Percentiles rank a stretch among this genome's conserved stretches.
These are phyloP conservation scores for Isaurus tuberculatus DNA, from an alignment of 92 coral and sea anemone species.

Conservation along the genomic window DNA sequence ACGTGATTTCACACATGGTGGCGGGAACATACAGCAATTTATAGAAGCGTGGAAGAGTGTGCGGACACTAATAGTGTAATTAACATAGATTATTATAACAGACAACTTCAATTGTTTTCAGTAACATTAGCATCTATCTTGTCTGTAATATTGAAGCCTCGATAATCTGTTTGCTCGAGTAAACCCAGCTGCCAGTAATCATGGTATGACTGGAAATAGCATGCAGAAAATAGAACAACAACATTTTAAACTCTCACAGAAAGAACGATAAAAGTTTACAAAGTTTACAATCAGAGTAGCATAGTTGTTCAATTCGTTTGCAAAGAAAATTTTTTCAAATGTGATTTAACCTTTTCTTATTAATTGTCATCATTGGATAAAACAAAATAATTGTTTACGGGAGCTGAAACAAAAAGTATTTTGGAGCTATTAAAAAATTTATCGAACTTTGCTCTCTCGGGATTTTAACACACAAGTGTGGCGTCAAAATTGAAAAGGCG, in stretches of 20 bases:
- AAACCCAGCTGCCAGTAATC: conserved; percentile 23
- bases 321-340: background rate
- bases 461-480: background rate
- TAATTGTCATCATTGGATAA: background rate
- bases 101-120: background rate
- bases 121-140: background rate
- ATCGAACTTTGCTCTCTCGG: conserved; percentile 8
- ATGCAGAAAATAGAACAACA: background rate
- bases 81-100: background rate
- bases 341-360: background rate
- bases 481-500: background rate
- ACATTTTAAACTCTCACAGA: background rate
- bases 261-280: background rate
- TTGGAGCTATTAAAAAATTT: background rate
- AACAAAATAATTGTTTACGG: no score
- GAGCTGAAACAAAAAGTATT: background rate
- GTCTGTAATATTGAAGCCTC: background rate
- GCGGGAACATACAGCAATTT: conserved; percentile 15
- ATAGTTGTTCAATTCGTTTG: no score
- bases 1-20: conserved; percentile 29
- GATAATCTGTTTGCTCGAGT: conserved; percentile 7
- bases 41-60: background rate
- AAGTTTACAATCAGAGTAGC: no score
- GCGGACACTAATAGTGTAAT: background rate
- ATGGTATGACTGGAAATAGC: background rate